Base-by-base conservation (phyloP, 1,140 invertebrate species). In the Probaryconus sp. region DNA sequence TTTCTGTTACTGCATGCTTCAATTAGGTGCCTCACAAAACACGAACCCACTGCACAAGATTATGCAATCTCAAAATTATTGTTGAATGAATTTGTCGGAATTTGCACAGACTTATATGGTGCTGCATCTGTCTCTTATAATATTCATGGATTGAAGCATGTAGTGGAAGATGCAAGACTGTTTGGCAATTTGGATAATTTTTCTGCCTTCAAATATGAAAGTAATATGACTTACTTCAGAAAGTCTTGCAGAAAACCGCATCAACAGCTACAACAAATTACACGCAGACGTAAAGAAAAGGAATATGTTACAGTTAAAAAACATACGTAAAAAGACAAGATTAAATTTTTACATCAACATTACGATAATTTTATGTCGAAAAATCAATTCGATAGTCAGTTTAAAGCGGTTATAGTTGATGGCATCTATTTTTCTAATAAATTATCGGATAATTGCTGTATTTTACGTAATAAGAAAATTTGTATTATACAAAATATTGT, bases 261-360 rank as follows among this genome's bases (percentile, higher is more conserved):
- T 43, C 13, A 53, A 11, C 42, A 30, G 1, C 35, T 72, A n/a
- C 60, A 72, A 43, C 60, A 72, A 38, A 45, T 61, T n/a, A 7
- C 17, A 35, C 40, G 17, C 5, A 45, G 53, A 35, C 14, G 2
- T 13, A 7, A 5, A 7, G 53, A 58, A 13, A 58, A 43, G 26
- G 9, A 24, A 24, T 9, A 26, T 11, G 24, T 45, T 28, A 2
- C 10, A 13, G 10, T 13, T n/a, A n/a, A n/a, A n/a, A 35, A n/a
- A 35, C n/a, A 6, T 35, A 35, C 11, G 14, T 4, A 35, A 35
- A 35, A 35, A n/a, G n/a, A n/a, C n/a, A n/a, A n/a, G n/a, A n/a
- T n/a, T n/a, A n/a, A n/a, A n/a, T n/a, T n/a, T n/a, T n/a, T n/a
- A n/a, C n/a, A n/a, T n/a, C n/a, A n/a, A n/a, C n/a, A n/a, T n/a